A percentile compares a stretch with the other conserved stretches of the same genome.
These are phyloP conservation scores for Eolophus roseicapilla DNA, from an alignment of 2,113 vertebrate genomes.

Conservation along the genomic window DNA sequence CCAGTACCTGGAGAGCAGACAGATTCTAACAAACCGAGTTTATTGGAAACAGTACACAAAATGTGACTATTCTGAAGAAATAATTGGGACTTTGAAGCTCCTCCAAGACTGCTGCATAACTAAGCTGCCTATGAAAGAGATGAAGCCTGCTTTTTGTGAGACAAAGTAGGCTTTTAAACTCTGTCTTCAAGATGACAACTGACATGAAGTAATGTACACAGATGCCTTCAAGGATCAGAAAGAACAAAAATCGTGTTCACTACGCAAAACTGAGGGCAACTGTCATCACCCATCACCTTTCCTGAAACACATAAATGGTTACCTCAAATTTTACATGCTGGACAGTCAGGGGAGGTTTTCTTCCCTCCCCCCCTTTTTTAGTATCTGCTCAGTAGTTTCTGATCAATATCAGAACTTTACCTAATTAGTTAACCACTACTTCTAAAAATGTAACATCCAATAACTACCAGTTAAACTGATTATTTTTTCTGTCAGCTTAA, in stretches of 20 bases:
- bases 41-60: background rate
- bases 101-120: background rate
- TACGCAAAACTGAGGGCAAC: background rate
- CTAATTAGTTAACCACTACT: background rate
- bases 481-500: background rate
- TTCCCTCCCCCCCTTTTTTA: rapidly evolving
- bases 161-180: background rate
- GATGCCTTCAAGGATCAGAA: background rate
- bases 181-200: background rate
- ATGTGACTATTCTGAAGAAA: background rate
- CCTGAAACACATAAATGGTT: background rate
- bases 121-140: background rate
- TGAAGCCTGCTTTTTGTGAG: background rate
- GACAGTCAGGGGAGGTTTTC: background rate
- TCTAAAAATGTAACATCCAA: background rate
- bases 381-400: background rate
- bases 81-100: background rate
- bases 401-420: background rate
- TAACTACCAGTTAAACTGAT: background rate
- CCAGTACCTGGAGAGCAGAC: background rate
- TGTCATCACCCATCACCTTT: background rate
- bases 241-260: background rate
- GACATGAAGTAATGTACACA: background rate
- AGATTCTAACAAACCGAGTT: background rate
- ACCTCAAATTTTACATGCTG: background rate